Base-by-base conservation (phyloP, 2,888 invertebrate genomes). In the Chrysolina oricalcia region DNA sequence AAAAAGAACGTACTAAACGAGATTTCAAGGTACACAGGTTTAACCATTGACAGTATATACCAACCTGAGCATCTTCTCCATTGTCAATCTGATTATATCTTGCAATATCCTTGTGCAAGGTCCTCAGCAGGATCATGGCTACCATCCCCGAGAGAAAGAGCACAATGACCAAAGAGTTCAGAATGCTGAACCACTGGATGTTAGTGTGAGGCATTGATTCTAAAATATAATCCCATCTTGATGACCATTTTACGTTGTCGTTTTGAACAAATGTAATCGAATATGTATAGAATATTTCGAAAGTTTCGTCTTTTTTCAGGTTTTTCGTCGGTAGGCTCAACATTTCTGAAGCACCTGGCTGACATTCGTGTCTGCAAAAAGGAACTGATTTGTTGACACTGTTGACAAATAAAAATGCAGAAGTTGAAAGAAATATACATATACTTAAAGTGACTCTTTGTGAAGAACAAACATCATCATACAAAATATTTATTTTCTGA, bases 141-240 rank as follows among this genome's bases (percentile, higher is more conserved):
- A 99, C 98, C 99, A 99, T 99, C 81, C 99, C 99, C 81, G 98
- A 97, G 21, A 99, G 90, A 90, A 99, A 99, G 43, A 98, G 90
- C 2, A 98, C 98, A 85, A 99, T 99, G 73, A 99, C 98, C 83
- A 99, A 90, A 0, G 98, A 98, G 89, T 99, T 99, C 78, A 99
- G 91, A 85, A 99, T 99, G 80, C 98, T 98, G 89, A 99, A 98
- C 99, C 98, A 99, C 88, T 99, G 98, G 84, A 99, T 98, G 87
- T 98, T 98, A 0, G 98, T 97, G 87, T 98, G 98, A 0, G 98
- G 98, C 96, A 98, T 97, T 0, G 98, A 98, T 89, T 98, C 98
- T 75, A 99, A 90, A 79, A 99, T 98, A 88, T 99, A 99, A 89
- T 99, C 99, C 99, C 99, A 99, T 85, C 99, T 92, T 0, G 98